These are phyloP conservation scores for Berghia stephanieae DNA, from an alignment of 1,140 invertebrate species.

Conservation along the genomic window DNA sequence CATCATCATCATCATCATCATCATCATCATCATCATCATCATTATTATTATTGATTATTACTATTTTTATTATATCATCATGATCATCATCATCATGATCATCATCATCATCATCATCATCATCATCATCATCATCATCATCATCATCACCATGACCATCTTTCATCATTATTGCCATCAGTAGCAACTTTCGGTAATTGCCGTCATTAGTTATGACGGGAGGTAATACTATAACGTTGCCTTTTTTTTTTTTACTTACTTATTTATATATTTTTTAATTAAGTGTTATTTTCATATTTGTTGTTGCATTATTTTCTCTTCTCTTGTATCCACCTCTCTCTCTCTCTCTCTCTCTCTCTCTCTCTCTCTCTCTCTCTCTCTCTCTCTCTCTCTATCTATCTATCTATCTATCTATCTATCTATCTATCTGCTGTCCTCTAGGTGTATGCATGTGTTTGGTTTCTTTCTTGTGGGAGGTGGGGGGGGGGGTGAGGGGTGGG, in stretches of 20 bases:
- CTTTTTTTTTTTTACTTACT: too few species aligned
- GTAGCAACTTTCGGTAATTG: neutral
- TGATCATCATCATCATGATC: neutral
- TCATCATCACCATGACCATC: neutral
- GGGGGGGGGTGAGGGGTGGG: too few species aligned
- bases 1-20: neutral
- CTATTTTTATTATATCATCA: neutral
- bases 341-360: too few species aligned
- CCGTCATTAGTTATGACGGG: neutral
- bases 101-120: neutral
- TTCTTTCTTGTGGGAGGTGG: too few species aligned
- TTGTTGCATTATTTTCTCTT: neutral
- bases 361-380: too few species aligned
- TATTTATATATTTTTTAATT: too few species aligned
- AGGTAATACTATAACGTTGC: neutral
- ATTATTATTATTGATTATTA: neutral
- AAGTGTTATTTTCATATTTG: neutral
- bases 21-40: neutral
- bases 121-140: neutral
- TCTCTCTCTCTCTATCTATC: too few species aligned
- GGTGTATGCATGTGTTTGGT: too few species aligned
- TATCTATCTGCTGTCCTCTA: too few species aligned
- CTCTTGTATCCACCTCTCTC: neutral
- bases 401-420: too few species aligned
- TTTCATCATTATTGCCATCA: neutral